Percentiles rank a stretch among this genome's conserved stretches.
phyloP scores from a whole-genome alignment of 2,888 invertebrate genomes.

The Pammene fasciana region DNA sequence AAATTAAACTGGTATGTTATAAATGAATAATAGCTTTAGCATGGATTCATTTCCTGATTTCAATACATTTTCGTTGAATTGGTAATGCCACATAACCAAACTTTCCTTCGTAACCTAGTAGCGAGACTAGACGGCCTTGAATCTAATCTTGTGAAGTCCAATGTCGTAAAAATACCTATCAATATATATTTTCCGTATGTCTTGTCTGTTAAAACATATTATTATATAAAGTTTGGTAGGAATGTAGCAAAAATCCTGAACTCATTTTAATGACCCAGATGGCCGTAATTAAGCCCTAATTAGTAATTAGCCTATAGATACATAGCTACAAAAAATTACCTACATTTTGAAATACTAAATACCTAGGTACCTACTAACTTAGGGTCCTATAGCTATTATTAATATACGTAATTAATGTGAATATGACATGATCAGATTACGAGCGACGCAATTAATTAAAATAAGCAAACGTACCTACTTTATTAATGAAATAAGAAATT shows the following conservation, averaged over 20 bases:
- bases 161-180: constrained; percentile 77
- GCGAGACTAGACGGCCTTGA: constrained; percentile 77
- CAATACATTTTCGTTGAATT: constrained; percentile 29
- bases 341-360: too few relatives aligned
- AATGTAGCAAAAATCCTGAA: too few relatives aligned
- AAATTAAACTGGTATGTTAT: constrained; percentile 58
- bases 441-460: too few relatives aligned
- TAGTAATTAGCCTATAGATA: too few relatives aligned
- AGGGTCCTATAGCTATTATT: too few relatives aligned
- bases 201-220: constrained; percentile 11
- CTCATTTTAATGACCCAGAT: neutral
- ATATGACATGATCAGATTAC: too few relatives aligned
- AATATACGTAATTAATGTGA: too few relatives aligned
- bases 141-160: constrained; percentile 80
- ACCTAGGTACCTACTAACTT: too few relatives aligned
- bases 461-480: too few relatives aligned
- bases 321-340: too few relatives aligned
- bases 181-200: constrained; percentile 48
- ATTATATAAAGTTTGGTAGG: neutral
- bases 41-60: neutral
- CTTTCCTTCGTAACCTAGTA: constrained; percentile 63
- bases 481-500: too few relatives aligned
- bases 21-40: constrained; percentile 20
- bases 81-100: constrained; percentile 67
- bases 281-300: too few relatives aligned